Evolutionary conservation across 2,797 vertebrate species (phyloP).

Genomic region (Phoebastria nigripes): DNA sequence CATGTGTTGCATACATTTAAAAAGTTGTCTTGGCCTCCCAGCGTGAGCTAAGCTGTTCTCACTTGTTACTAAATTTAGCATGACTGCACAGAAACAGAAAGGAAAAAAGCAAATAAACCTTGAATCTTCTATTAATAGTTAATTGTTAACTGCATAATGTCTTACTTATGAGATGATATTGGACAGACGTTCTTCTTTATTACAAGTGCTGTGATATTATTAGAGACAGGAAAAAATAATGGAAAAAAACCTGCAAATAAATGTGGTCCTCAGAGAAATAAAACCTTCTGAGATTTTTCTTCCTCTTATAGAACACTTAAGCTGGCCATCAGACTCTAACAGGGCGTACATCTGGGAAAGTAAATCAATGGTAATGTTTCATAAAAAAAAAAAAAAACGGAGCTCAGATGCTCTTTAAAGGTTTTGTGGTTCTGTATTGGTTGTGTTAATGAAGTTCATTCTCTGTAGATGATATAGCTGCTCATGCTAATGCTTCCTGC

Average conservation of each 20-base stretch:
- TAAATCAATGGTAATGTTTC: constrained; percentile 48
- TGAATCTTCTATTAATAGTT: constrained; percentile 58
- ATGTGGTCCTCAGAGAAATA: constrained; percentile 2
- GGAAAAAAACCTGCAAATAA: constrained; percentile 11
- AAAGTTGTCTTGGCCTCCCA: neutral
- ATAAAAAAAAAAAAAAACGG: neutral
- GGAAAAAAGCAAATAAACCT: neutral
- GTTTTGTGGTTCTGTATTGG: neutral
- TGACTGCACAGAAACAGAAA: neutral
- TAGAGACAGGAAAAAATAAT: neutral
- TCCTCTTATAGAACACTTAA: constrained; percentile 7
- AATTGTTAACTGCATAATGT: constrained; percentile 38
- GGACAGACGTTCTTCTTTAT: constrained; percentile 11
- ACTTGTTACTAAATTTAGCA: constrained; percentile 17
- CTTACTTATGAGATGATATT: constrained; percentile 14
- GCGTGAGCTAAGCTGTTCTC: neutral
- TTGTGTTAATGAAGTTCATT: neutral
- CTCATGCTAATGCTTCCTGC: constrained; percentile 25
- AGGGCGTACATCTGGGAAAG: constrained; percentile 1
- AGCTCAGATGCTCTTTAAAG: neutral
- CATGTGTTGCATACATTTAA: neutral
- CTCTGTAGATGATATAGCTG: neutral
- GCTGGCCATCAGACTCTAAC: neutral
- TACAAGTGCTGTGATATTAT: constrained; percentile 37
- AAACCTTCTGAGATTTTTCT: constrained; percentile 26